Percentiles rank a stretch among this genome's conserved stretches.
These are phyloP conservation scores for Stegana nigrithorax DNA, from an alignment of 2,888 invertebrate genomes.

Conservation along the genomic window DNA sequence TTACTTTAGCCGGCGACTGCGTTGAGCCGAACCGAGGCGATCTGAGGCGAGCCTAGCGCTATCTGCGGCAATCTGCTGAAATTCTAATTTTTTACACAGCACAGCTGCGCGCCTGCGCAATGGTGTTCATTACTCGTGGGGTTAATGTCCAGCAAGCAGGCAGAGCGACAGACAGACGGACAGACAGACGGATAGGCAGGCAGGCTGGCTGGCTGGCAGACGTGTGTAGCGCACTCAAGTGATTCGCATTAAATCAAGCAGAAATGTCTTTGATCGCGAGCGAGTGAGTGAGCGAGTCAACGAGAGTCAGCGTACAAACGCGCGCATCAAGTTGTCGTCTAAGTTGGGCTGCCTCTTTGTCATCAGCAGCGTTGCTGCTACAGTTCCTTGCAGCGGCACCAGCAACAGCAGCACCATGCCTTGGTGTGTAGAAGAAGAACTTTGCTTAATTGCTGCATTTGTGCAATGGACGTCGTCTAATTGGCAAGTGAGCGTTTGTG, in stretches of 20 bases:
- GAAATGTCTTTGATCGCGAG: not conserved
- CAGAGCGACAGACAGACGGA: not conserved
- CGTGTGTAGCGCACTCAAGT: not conserved
- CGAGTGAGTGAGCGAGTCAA: too few species aligned
- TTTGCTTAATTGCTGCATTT: slow-evolving; percentile 19
- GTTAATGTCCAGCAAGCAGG: slow-evolving; percentile 41
- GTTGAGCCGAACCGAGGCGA: not conserved
- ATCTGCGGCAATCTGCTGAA: slow-evolving; percentile 23
- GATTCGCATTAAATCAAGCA: slow-evolving; percentile 11
- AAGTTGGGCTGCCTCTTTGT: not conserved
- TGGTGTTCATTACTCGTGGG: slow-evolving; percentile 59
- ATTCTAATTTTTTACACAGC: slow-evolving; percentile 60
- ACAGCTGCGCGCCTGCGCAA: slow-evolving; percentile 53
- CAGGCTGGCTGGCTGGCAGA: not conserved
- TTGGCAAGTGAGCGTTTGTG: slow-evolving; percentile 10
- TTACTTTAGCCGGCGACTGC: slow-evolving; percentile 27
- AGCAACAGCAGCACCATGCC: too few species aligned
- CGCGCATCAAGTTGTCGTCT: not conserved
- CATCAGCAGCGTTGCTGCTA: not conserved
- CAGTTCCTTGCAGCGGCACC: too few species aligned
- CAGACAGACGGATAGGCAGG: not conserved
- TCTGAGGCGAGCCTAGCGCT: not conserved
- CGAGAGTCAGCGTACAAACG: too few species aligned
- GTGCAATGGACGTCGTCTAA: slow-evolving; percentile 10
- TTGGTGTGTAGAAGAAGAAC: not conserved